These are phyloP conservation scores for Cryptomyrus ogoouensis DNA, from an alignment of 2,113 vertebrate genomes.

Conservation along the genomic window DNA sequence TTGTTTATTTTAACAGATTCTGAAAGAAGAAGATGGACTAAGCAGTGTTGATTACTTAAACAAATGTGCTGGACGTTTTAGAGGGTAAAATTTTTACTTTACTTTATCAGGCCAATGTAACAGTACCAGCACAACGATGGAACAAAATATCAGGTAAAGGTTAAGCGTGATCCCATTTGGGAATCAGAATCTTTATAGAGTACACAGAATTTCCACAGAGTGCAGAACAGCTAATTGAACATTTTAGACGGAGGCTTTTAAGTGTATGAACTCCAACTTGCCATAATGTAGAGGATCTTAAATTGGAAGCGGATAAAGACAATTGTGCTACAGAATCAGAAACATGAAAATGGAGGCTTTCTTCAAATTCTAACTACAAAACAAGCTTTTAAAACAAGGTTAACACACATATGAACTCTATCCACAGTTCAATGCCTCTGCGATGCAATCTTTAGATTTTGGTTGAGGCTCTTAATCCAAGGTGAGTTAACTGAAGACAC, in stretches of 20 bases:
- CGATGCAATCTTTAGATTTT: neutral
- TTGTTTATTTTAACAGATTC: neutral
- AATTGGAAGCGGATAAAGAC: neutral
- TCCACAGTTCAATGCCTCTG: neutral
- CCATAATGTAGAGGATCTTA: neutral
- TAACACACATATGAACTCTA: neutral
- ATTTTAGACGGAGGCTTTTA: neutral
- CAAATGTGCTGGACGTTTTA: neutral
- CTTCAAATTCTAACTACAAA: neutral
- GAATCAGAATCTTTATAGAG: neutral
- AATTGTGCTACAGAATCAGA: neutral
- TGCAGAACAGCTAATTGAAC: neutral
- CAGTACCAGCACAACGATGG: neutral
- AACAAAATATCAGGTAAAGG: neutral
- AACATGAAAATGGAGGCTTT: neutral
- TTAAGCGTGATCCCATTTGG: neutral
- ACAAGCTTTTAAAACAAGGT: constrained; percentile 6
- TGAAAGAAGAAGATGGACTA: neutral
- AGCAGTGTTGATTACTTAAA: neutral
- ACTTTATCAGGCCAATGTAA: neutral
- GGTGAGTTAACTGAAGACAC: neutral
- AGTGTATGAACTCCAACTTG: neutral
- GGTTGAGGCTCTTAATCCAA: neutral
- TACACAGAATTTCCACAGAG: neutral
- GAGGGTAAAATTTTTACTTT: neutral